Evolutionary conservation across 2,113 vertebrate genomes (phyloP).

Genomic region (Pachycephala philippinensis): DNA sequence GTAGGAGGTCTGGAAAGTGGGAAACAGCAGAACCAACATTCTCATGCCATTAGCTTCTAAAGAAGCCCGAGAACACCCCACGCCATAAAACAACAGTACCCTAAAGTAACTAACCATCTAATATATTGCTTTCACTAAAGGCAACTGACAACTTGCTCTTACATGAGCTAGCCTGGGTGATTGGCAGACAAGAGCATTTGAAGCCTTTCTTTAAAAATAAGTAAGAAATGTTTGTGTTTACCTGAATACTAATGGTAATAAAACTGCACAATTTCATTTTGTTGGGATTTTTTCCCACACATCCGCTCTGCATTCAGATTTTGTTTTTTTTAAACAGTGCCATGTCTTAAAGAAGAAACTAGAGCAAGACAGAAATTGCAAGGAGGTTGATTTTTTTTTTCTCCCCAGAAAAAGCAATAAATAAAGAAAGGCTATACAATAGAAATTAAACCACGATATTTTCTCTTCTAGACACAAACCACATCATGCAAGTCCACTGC

Average conservation of each 20-base stretch:
- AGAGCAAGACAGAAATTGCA: background rate
- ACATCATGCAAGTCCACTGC: conserved; percentile 24
- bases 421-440: conserved; percentile 12
- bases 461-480: background rate
- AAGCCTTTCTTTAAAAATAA: background rate
- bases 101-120: conserved; percentile 56
- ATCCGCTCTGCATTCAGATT: background rate
- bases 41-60: conserved; percentile 53
- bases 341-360: background rate
- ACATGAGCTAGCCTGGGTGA: background rate
- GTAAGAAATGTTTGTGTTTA: background rate
- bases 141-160: conserved; percentile 31
- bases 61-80: conserved; percentile 42
- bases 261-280: background rate
- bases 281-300: background rate
- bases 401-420: background rate
- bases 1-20: conserved; percentile 70
- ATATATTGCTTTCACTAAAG: conserved; percentile 48
- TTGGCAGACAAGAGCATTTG: conserved; percentile 31
- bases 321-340: background rate
- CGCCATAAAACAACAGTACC: conserved; percentile 58
- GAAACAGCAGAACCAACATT: conserved; percentile 60
- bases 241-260: background rate
- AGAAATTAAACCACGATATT: conserved; percentile 19
- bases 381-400: background rate